Percentiles rank a stretch among this genome's conserved stretches.
Evolutionary conservation across 2,797 vertebrate genomes (phyloP).

Genomic region (Protonibea diacanthus): DNA sequence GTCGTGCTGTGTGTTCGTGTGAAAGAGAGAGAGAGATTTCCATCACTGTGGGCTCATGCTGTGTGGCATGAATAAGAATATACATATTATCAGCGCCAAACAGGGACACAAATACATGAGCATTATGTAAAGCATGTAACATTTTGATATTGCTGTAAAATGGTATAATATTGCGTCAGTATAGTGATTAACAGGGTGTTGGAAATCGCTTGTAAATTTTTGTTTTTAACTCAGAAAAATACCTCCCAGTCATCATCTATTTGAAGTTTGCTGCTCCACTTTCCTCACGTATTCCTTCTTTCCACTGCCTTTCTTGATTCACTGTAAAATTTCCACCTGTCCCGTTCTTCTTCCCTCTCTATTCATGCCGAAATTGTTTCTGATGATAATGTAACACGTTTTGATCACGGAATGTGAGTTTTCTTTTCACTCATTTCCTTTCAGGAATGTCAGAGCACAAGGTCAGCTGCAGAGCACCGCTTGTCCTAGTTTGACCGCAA

Average conservation of each 20-base stretch:
- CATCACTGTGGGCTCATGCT: slow-evolving; percentile 10
- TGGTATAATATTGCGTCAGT: neutral
- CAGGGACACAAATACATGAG: neutral
- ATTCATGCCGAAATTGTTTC: neutral
- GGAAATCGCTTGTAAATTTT: neutral
- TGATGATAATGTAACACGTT: slow-evolving; percentile 10
- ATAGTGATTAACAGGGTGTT: neutral
- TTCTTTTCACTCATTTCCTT: neutral
- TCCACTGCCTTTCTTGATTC: neutral
- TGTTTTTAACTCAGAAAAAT: slow-evolving; percentile 7
- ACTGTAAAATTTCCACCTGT: slow-evolving; percentile 15
- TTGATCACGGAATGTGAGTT: neutral
- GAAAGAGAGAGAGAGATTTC: neutral
- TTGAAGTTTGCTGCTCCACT: neutral
- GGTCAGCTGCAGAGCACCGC: slow-evolving; percentile 1
- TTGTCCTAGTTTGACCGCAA: slow-evolving; percentile 40
- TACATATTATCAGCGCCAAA: slow-evolving; percentile 29
- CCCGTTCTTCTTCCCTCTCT: neutral
- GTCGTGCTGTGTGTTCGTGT: neutral
- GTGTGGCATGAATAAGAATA: slow-evolving; percentile 1
- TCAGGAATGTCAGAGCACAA: slow-evolving; percentile 38
- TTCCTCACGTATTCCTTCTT: neutral
- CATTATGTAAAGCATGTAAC: neutral
- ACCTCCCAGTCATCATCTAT: neutral
- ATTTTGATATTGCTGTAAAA: slow-evolving; percentile 5